Evolutionary conservation across 2,888 invertebrate genomes (phyloP).

Genomic region (Stomorhina lunata): DNA sequence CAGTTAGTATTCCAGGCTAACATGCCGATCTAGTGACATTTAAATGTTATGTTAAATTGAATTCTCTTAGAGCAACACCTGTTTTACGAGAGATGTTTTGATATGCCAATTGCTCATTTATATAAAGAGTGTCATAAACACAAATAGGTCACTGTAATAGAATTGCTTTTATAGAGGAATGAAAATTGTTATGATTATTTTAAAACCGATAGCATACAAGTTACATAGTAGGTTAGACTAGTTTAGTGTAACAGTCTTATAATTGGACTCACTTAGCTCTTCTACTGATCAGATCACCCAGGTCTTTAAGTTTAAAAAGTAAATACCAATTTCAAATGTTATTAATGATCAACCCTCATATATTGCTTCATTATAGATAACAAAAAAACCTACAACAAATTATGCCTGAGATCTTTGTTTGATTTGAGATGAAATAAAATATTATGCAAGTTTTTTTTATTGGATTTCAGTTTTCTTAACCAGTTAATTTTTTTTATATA

Average conservation of each 20-base stretch:
- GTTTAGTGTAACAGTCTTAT: no score
- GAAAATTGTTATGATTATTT: no score
- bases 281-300: no score
- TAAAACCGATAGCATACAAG: no score
- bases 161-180: no score
- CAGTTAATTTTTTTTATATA: slow-evolving; percentile 27
- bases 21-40: slow-evolving; percentile 33
- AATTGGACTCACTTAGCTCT: no score
- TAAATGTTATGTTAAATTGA: not conserved
- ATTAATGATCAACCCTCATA: slow-evolving; percentile 30
- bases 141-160: no score
- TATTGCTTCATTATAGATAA: not conserved
- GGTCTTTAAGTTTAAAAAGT: no score
- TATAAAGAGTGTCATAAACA: no score
- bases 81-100: not conserved
- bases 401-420: not conserved
- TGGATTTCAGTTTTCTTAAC: slow-evolving; percentile 4
- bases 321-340: no score
- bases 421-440: slow-evolving; percentile 14
- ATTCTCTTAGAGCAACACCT: not conserved
- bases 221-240: no score
- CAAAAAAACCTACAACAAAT: not conserved
- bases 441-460: slow-evolving; percentile 56
- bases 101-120: no score
- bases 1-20: not conserved